A percentile compares a stretch with the other conserved stretches of the same genome.
These are phyloP conservation scores for Syritta pipiens DNA, from an alignment of 2,888 invertebrate genomes.

Conservation along the genomic window DNA sequence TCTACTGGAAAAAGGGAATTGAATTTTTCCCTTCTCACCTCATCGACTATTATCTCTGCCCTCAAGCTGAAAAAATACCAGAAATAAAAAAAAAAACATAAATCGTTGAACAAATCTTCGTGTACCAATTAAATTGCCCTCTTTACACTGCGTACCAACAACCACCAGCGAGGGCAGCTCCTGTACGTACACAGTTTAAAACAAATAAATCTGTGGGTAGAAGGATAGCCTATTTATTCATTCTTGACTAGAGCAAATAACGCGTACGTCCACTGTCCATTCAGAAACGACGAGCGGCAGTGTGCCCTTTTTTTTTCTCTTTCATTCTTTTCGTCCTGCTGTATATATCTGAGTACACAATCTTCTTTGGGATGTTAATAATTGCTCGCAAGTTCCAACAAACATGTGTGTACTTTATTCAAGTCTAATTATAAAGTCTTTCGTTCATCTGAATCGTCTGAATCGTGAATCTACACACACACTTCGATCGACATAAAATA, in stretches of 20 bases:
- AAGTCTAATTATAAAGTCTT: slow-evolving; percentile 64
- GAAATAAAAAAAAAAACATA: slow-evolving; percentile 38
- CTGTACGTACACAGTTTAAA: slow-evolving; percentile 35
- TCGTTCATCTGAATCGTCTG: slow-evolving; percentile 15
- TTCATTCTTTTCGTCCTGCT: slow-evolving; percentile 3
- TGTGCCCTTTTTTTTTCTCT: not conserved
- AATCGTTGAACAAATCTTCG: slow-evolving; percentile 25
- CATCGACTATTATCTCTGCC: too few relatives aligned
- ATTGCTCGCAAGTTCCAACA: slow-evolving; percentile 61
- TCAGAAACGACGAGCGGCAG: slow-evolving; percentile 14
- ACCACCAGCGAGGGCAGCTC: slow-evolving; percentile 19
- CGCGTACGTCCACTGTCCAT: slow-evolving; percentile 42
- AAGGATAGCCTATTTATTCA: slow-evolving; percentile 37
- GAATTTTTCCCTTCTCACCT: too few relatives aligned
- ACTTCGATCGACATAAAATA: slow-evolving; percentile 42
- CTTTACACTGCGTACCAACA: too few relatives aligned
- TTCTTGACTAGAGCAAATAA: slow-evolving; percentile 55
- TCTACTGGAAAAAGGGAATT: slow-evolving; percentile 9
- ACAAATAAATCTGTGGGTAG: slow-evolving; percentile 53
- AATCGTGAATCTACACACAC: not conserved
- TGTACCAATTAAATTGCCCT: slow-evolving; percentile 61
- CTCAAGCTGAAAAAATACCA: too few relatives aligned
- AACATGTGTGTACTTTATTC: slow-evolving; percentile 67
- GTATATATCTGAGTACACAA: not conserved
- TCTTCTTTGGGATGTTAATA: slow-evolving; percentile 58